A percentile compares a stretch with the other conserved stretches of the same genome.
phyloP scores from a whole-genome alignment of 2,888 invertebrate species.

The Nomada ferruginata region DNA sequence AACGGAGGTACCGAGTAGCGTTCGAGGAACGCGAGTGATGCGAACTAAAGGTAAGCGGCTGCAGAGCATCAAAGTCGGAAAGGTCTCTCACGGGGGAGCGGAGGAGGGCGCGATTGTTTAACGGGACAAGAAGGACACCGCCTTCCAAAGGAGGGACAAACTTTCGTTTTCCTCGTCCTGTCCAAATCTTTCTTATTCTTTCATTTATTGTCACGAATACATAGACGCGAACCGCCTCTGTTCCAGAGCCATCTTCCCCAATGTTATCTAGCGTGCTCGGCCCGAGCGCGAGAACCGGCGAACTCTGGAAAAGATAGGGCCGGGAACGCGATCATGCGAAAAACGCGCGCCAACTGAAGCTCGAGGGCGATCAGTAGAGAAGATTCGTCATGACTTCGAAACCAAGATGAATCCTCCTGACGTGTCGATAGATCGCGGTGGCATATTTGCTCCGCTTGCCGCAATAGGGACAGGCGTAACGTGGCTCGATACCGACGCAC shows the following conservation, averaged over 20 bases:
- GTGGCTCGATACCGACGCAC: constrained; percentile 6
- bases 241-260: not conserved
- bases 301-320: not conserved
- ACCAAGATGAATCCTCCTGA: constrained; percentile 75
- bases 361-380: constrained; percentile 6
- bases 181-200: not conserved
- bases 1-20: constrained; percentile 11
- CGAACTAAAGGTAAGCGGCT: constrained; percentile 5
- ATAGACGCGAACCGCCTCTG: not conserved
- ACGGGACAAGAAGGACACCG: too few species aligned
- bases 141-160: not conserved
- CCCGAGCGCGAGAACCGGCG: constrained; percentile 6
- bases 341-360: too few species aligned
- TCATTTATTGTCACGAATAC: constrained; percentile 49
- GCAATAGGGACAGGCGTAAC: constrained; percentile 74
- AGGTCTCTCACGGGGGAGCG: not conserved
- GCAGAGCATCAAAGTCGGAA: not conserved
- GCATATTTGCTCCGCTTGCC: constrained; percentile 71
- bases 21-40: not conserved
- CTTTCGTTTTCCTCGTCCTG: not conserved
- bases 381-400: constrained; percentile 24
- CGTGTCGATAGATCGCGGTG: constrained; percentile 76
- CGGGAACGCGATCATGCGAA: too few species aligned
- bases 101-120: too few species aligned
- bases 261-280: too few species aligned